Evolutionary conservation across 2,888 invertebrate genomes (phyloP), one percentile per base, ranked within the genome.

Genomic region (Drosophila fulvimacula): DNA sequence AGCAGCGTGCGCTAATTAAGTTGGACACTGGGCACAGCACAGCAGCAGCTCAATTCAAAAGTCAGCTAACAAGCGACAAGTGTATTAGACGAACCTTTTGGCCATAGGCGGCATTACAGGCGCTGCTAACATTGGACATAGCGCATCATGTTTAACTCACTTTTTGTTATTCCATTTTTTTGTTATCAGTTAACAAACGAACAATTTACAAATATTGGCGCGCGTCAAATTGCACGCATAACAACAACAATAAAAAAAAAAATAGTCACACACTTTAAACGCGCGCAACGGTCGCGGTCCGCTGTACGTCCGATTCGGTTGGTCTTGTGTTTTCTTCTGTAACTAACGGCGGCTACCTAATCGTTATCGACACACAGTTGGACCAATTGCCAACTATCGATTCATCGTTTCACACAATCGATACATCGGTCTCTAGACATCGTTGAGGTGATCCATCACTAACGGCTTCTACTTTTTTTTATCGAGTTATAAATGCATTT

Each of bases 281-380:
- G 68, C 74, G 67, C 75, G 72, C 75, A 67, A 71, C 72, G 52
- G 53, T 59, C 49, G 38, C 61, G 57, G 27, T 73, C 69, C 69
- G 69, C 44, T 21, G 17, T 55, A 74, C 73, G 73, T 74, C 73
- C 73, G 58, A 34, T 58, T 65, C 73, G 61, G 10, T 74, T 51
- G 70, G 17, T 46, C 51, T 55, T 60, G 64, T 60, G 61, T 70
- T 74, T 69, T 58, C 65, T 61, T 73, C 73, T 74, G 64, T 73
- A 69, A 59, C 73, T 38, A 42, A 21, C 69, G 30, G 48, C 44
- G 64, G 32, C 7, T 39, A n/a, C 10, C 32, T 34, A 32, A 49
- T 27, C 24, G 73, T 39, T 73, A 73, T 73, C 73, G 73, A 4
- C 32, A 53, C 32, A 10, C 19, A 13, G 9, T 11, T 21, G 15